These are phyloP conservation scores for Campylomormyrus numenius DNA, from an alignment of 2,113 vertebrate species.

Conservation along the genomic window DNA sequence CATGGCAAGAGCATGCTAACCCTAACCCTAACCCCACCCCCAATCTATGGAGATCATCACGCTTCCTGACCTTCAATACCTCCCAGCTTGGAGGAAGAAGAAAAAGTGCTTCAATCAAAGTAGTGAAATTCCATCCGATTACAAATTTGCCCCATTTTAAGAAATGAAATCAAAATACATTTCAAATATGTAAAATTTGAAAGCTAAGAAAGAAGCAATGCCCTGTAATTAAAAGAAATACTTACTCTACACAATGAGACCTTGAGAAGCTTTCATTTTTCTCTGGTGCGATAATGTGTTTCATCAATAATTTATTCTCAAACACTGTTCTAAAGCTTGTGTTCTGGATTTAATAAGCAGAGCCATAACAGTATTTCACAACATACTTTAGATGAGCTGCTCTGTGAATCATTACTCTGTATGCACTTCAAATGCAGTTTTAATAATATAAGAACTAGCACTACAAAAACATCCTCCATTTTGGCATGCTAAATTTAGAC, in stretches of 20 bases:
- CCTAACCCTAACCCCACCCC: background rate
- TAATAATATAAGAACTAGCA: background rate
- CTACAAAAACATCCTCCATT: background rate
- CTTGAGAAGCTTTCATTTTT: conserved; percentile 11
- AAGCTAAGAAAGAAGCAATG: background rate
- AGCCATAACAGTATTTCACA: conserved; percentile 31
- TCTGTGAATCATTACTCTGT: conserved; percentile 34
- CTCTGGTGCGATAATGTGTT: conserved; percentile 28
- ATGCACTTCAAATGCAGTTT: background rate
- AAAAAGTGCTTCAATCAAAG: background rate
- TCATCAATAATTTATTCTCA: conserved; percentile 49
- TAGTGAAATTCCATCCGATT: background rate
- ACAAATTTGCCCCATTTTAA: background rate
- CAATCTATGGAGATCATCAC: background rate
- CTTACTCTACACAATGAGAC: background rate
- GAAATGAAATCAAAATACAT: background rate
- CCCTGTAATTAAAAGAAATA: conserved; percentile 10
- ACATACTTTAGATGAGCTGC: conserved; percentile 28
- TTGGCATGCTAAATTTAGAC: background rate
- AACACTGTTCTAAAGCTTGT: conserved; percentile 42
- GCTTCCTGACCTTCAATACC: background rate
- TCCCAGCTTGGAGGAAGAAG: background rate
- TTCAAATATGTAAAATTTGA: background rate
- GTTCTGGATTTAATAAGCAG: conserved; percentile 21
- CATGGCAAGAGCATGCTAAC: background rate